Conservation (phyloP, 2,888 invertebrate genomes). For the Seira ritae region DNA sequence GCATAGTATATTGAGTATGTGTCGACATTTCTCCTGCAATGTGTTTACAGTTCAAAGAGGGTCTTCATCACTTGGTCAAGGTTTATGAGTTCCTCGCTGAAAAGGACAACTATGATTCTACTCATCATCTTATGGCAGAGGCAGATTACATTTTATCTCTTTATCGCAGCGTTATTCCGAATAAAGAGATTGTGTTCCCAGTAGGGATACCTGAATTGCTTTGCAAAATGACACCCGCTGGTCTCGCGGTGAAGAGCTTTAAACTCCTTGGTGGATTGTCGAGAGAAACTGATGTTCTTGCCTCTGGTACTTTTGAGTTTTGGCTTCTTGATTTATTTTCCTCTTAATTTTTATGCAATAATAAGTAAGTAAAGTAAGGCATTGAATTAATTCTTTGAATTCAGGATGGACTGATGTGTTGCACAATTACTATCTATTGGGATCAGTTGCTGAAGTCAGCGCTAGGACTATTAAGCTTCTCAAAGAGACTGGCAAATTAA, state of each 20-base stretch:
- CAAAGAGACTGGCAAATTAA: constrained; percentile 52
- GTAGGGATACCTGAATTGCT: constrained; percentile 41
- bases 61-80: constrained; percentile 34
- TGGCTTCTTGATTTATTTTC: not conserved
- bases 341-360: not conserved
- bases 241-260: constrained; percentile 46
- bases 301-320: constrained; percentile 35
- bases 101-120: constrained; percentile 59
- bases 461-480: constrained; percentile 45
- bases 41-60: constrained; percentile 49
- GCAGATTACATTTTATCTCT: constrained; percentile 52
- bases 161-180: constrained; percentile 38
- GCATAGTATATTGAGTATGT: too few species aligned
- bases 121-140: constrained; percentile 63
- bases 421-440: constrained; percentile 56
- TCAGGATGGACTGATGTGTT: constrained; percentile 60
- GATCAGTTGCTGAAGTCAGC: constrained; percentile 43
- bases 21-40: too few species aligned
- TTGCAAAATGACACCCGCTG: constrained; percentile 58
- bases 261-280: constrained; percentile 56
- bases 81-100: constrained; percentile 48
- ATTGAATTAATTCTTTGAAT: not conserved
- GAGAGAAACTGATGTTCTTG: constrained; percentile 44
- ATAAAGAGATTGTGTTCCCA: constrained; percentile 40
- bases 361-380: not conserved